Evolutionary conservation across 2,113 vertebrate genomes (phyloP), one percentile per base, ranked within the genome.

Genomic region (Rhinolophus sinicus): DNA sequence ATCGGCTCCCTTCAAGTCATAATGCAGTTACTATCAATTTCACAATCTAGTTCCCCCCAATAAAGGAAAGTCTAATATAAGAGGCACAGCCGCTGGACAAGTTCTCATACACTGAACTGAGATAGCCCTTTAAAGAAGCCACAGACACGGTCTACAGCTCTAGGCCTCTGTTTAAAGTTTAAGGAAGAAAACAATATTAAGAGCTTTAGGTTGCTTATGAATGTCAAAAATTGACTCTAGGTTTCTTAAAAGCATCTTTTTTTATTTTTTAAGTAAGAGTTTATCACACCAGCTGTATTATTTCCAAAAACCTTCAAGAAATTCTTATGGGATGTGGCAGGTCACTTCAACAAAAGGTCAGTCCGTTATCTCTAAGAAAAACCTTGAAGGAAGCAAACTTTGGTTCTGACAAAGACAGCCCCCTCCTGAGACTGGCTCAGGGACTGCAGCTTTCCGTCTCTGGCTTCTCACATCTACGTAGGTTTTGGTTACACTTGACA

Each of bases 251-350:
- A 54, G 30, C 58, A 82, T 75, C 26, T 60, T 6, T 21, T 44
- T 44, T 44, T 44, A 44, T 44, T 95, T 83, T 90, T 56, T 15
- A 54, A 95, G 33, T 50, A 56, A 92, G 28, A 70, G 28, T 90
- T 80, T 80, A 88, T 94, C 83, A 77, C 40, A 24, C 18, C 19
- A 56, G 11, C 75, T 82, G 12, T 86, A 56, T 90, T 73, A 64
- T 91, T 94, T 97, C 72, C 73, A 77, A 75, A 94, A 90, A 56
- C 70, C 44, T 96, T 81, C 26, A 81, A 64, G 76, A 88, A 77
- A 82, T 77, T 82, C 44, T 88, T 93, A 47, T 15, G 80, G 40
- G 35, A 73, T n/a, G 3, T 58, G 75, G 22, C 35, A 69, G 18
- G 33, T 88, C 30, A 94, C 91, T 93, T 78, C 33, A 52, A 78